These are phyloP conservation scores for Tupaia tana DNA, from an alignment of 2,113 vertebrate genomes.

Conservation along the genomic window DNA sequence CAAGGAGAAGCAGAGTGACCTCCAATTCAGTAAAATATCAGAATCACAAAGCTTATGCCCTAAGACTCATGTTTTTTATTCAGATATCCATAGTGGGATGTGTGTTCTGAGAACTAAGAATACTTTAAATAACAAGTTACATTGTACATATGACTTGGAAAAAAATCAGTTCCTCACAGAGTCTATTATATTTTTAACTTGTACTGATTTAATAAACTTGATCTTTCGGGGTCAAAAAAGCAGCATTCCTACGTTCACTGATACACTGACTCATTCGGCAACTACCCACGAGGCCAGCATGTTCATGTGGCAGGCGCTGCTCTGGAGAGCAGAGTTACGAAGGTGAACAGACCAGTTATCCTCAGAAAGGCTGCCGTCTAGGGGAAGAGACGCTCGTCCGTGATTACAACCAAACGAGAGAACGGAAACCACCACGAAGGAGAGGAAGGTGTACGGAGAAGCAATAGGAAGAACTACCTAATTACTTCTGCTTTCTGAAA, in stretches of 20 bases:
- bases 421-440: not conserved
- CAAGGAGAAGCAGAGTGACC: not conserved
- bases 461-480: not conserved
- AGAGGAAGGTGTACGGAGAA: not conserved
- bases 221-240: not conserved
- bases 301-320: not conserved
- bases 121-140: constrained; percentile 27
- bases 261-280: not conserved
- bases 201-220: constrained; percentile 19
- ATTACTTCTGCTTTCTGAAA: not conserved
- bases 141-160: constrained; percentile 4
- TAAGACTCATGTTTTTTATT: constrained; percentile 39
- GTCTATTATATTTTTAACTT: constrained; percentile 3
- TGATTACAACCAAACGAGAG: not conserved
- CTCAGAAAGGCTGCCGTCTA: not conserved
- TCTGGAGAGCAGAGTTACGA: not conserved
- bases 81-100: not conserved
- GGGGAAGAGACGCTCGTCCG: not conserved
- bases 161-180: not conserved
- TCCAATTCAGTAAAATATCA: constrained; percentile 24
- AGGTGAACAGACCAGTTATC: constrained; percentile 22
- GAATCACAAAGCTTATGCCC: not conserved
- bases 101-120: not conserved
- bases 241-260: constrained; percentile 2
- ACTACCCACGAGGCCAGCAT: not conserved